Percentiles rank a stretch among this genome's conserved stretches.
These are phyloP conservation scores for Psilopogon haemacephalus DNA, from an alignment of 2,113 vertebrate species.

Conservation along the genomic window DNA sequence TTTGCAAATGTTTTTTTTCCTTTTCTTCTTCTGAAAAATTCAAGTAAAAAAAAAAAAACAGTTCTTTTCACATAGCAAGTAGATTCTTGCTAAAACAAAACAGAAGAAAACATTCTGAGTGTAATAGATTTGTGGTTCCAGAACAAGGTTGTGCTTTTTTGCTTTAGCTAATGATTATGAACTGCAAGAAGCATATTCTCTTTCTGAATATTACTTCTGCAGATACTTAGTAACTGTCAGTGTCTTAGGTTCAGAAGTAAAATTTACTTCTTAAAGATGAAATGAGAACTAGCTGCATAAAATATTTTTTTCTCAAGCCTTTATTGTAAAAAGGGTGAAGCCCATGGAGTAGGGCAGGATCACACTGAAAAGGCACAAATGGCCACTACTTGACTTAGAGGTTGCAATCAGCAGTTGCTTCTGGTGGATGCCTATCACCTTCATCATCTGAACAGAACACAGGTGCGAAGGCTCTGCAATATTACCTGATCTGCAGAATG, in stretches of 20 bases:
- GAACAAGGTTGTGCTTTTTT: neutral
- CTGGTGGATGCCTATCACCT: neutral
- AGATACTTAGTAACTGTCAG: neutral
- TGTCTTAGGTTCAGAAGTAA: neutral
- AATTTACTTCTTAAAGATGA: neutral
- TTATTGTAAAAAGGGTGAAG: neutral
- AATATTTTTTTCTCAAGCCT: neutral
- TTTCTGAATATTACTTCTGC: neutral
- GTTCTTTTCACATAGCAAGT: neutral
- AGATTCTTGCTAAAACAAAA: neutral
- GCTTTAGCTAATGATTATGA: neutral
- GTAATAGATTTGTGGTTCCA: neutral
- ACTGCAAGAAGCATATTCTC: neutral
- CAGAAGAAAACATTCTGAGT: neutral
- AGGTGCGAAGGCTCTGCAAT: neutral
- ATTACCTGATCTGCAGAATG: neutral
- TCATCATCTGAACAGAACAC: neutral
- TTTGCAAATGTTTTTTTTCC: neutral
- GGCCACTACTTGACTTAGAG: neutral
- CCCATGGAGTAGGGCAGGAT: neutral
- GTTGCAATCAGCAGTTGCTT: neutral
- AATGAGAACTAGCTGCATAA: neutral
- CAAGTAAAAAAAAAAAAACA: no score
- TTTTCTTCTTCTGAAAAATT: neutral
- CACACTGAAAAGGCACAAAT: neutral